These are phyloP conservation scores for Brachionus calyciflorus DNA, from an alignment of 1,140 invertebrate genomes.

Conservation along the genomic window DNA sequence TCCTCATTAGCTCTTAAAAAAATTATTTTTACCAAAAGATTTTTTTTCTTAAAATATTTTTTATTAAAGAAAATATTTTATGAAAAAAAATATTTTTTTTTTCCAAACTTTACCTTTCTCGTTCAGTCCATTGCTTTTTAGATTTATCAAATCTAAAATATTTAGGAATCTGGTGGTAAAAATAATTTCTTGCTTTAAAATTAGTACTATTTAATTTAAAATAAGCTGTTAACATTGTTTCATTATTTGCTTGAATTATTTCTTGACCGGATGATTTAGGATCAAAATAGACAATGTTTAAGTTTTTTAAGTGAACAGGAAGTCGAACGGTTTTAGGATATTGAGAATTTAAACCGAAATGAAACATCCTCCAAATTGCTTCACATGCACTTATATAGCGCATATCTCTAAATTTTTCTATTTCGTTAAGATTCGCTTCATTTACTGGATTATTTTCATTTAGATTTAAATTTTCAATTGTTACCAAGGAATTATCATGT, in stretches of 20 bases:
- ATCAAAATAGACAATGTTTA: slow-evolving; percentile 17
- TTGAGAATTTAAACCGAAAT: slow-evolving; percentile 10
- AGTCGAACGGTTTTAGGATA: slow-evolving; percentile 17
- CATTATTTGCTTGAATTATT: neutral
- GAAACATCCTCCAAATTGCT: slow-evolving; percentile 26
- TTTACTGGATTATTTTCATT: neutral
- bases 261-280: neutral
- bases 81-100: too few relatives aligned
- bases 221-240: neutral
- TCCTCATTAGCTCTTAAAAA: neutral
- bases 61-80: too few relatives aligned
- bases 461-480: neutral
- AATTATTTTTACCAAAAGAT: too few relatives aligned
- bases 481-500: neutral
- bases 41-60: too few relatives aligned
- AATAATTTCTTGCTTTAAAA: neutral
- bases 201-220: neutral
- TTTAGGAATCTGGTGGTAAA: neutral
- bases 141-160: neutral
- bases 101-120: too few relatives aligned
- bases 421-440: slow-evolving; percentile 42
- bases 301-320: slow-evolving; percentile 45
- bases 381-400: slow-evolving; percentile 47
- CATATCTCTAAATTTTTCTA: slow-evolving; percentile 38
- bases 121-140: neutral